A percentile compares a stretch with the other conserved stretches of the same genome.
These are phyloP conservation scores for Brenthis daphne DNA, from an alignment of 2,888 invertebrate genomes.

Conservation along the genomic window DNA sequence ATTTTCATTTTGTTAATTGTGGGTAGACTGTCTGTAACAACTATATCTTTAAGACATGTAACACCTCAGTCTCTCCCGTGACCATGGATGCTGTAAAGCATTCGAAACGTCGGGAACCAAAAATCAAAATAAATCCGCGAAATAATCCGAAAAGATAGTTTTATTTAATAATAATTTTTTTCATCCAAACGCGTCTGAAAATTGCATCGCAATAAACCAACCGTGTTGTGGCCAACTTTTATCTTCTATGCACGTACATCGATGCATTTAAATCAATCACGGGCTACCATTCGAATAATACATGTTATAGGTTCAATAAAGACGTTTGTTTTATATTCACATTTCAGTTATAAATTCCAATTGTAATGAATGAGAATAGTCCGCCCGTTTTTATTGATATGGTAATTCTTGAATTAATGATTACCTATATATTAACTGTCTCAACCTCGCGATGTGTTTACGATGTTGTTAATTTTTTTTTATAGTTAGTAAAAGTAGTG, in stretches of 20 bases:
- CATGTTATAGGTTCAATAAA: conserved; percentile 30
- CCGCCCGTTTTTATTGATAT: conserved; percentile 18
- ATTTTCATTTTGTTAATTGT: too few species aligned
- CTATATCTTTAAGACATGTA: too few species aligned
- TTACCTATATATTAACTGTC: conserved; percentile 1
- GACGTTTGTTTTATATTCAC: conserved; percentile 31
- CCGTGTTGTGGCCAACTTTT: conserved; percentile 17
- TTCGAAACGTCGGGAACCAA: too few species aligned
- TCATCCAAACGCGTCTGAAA: background rate
- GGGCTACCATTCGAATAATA: conserved; percentile 29
- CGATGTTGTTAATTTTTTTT: too few species aligned
- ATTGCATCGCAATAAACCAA: conserved; percentile 5
- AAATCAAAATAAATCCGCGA: too few species aligned
- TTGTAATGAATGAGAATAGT: conserved; percentile 16
- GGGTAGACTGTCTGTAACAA: too few species aligned
- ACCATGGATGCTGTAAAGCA: too few species aligned
- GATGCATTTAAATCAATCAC: conserved; percentile 37
- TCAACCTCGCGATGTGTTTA: background rate
- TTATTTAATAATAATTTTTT: too few species aligned
- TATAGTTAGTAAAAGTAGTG: too few species aligned
- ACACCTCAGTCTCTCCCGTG: too few species aligned
- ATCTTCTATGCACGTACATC: conserved; percentile 30
- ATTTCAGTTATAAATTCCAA: conserved; percentile 24
- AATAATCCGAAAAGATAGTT: too few species aligned
- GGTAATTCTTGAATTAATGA: conserved; percentile 6